phyloP scores from a whole-genome alignment of 2,113 vertebrate species.

The Pterocles orientalis region DNA sequence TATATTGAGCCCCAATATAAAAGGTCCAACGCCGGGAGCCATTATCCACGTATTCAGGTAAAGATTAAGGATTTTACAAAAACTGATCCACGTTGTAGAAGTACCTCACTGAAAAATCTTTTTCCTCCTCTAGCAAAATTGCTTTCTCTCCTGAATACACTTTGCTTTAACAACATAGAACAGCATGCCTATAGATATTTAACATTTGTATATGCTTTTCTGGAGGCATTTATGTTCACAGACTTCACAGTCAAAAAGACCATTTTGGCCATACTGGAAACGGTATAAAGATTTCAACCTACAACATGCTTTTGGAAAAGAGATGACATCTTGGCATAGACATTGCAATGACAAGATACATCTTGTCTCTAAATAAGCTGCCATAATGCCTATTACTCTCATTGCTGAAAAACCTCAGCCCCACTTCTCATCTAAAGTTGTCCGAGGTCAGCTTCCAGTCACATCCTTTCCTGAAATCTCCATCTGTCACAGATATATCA shows the following conservation, averaged over 20 bases:
- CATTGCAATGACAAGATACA: neutral
- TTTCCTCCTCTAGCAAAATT: neutral
- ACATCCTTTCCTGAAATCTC: neutral
- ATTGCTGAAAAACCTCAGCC: neutral
- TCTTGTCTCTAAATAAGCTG: neutral
- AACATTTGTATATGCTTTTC: neutral
- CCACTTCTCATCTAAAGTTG: neutral
- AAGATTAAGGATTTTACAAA: neutral
- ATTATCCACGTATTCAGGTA: neutral
- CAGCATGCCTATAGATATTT: neutral
- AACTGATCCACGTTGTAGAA: neutral
- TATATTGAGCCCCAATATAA: neutral
- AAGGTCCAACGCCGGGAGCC: neutral
- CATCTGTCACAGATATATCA: neutral
- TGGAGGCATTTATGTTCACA: neutral
- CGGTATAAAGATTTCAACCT: neutral
- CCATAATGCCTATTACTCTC: neutral
- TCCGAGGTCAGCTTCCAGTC: neutral
- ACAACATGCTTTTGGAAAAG: neutral
- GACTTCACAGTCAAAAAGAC: neutral
- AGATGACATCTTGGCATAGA: neutral
- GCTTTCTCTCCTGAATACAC: neutral
- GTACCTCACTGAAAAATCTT: neutral
- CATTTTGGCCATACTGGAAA: neutral
- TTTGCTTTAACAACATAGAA: neutral